Evolutionary conservation across 2,797 vertebrate genomes (phyloP).

Genomic region (Ibycter americanus): DNA sequence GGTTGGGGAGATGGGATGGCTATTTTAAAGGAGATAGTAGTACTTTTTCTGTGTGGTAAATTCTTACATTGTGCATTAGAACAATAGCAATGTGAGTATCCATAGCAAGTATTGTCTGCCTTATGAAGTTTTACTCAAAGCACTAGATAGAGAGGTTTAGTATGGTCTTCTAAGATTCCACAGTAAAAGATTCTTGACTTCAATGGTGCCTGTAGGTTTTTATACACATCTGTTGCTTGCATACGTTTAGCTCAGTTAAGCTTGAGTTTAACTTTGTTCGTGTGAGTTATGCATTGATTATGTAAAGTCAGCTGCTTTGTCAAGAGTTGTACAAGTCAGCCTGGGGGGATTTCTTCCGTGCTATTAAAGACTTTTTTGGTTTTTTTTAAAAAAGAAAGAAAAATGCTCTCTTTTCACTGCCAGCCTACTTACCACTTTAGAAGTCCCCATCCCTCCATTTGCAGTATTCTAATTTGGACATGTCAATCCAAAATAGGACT

Average conservation of each 20-base stretch:
- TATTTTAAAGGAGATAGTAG: background rate
- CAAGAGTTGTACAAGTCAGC: background rate
- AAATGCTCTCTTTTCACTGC: background rate
- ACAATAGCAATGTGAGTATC: background rate
- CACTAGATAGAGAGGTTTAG: background rate
- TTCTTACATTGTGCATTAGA: background rate
- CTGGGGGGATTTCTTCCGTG: background rate
- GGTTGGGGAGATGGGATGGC: background rate
- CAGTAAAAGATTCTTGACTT: background rate
- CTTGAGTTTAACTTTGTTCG: background rate
- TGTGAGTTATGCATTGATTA: background rate
- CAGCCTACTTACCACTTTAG: background rate
- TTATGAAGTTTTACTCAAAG: background rate
- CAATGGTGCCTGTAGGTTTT: background rate
- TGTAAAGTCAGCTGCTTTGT: background rate
- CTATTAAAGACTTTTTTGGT: background rate
- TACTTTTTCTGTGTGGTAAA: background rate
- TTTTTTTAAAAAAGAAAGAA: background rate
- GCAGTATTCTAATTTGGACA: background rate
- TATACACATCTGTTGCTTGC: accelerated
- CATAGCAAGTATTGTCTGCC: background rate
- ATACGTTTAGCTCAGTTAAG: background rate
- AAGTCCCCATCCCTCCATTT: background rate
- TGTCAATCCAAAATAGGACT: background rate
- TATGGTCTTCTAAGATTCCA: background rate